phyloP scores from a whole-genome alignment of 2,797 vertebrate genomes.

The Enteromius afrohamiltoni region DNA sequence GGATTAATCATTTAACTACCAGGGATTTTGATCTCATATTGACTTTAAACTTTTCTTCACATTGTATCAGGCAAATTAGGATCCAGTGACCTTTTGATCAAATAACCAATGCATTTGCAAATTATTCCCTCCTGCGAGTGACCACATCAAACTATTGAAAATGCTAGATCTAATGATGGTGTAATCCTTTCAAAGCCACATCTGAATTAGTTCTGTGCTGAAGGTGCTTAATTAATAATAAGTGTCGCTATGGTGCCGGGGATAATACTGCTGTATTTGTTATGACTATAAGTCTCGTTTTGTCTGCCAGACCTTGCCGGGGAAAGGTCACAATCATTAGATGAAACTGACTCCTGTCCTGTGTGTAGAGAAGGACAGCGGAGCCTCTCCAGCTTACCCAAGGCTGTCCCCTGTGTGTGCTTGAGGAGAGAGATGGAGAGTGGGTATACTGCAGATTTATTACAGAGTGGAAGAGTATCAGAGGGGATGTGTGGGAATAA shows the following conservation, averaged over 20 bases:
- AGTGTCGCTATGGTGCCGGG: constrained; percentile 35
- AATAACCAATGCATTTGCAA: neutral
- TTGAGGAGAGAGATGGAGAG: neutral
- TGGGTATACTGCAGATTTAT: constrained; percentile 1
- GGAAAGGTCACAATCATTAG: constrained; percentile 58
- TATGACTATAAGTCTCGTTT: constrained; percentile 44
- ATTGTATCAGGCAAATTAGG: neutral
- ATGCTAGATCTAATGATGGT: constrained; percentile 24
- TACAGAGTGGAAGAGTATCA: neutral
- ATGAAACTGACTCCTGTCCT: constrained; percentile 38
- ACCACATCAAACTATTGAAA: neutral
- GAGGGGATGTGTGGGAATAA: neutral
- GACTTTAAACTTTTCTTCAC: neutral
- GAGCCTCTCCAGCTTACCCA: constrained; percentile 14
- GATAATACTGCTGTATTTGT: constrained; percentile 31
- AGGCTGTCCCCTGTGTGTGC: constrained; percentile 7
- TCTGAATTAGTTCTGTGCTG: constrained; percentile 5
- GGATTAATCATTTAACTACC: neutral
- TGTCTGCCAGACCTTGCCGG: constrained; percentile 23
- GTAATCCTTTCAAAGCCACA: neutral
- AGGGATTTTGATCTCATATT: neutral
- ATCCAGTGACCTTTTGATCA: constrained; percentile 41
- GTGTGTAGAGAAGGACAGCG: neutral
- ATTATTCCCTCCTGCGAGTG: neutral
- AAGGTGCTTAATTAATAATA: constrained; percentile 37